These are phyloP conservation scores for Psix sp. DNA, from an alignment of 1,140 invertebrate species.

Conservation along the genomic window DNA sequence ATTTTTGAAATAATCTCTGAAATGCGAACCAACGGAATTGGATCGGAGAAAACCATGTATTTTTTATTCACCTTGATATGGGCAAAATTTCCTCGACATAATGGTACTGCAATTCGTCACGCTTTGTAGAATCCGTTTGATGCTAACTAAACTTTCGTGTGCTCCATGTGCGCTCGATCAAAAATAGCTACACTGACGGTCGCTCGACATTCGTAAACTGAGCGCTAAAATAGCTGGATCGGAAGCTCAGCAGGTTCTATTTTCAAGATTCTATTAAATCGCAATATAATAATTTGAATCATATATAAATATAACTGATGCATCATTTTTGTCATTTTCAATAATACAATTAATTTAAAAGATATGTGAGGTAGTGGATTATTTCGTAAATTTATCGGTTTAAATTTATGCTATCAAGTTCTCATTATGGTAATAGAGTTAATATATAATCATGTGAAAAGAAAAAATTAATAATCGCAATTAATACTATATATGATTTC, in stretches of 20 bases:
- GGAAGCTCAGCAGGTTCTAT: conserved; percentile 5
- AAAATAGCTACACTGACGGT: conserved; percentile 50
- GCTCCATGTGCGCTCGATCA: conserved; percentile 59
- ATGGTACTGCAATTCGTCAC: conserved; percentile 57
- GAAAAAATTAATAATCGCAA: too few relatives aligned
- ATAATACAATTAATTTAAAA: too few relatives aligned
- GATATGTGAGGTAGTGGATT: too few relatives aligned
- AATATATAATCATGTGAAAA: too few relatives aligned
- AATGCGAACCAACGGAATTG: too few relatives aligned
- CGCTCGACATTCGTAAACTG: conserved; percentile 47
- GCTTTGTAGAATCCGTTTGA: conserved; percentile 49
- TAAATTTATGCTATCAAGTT: too few relatives aligned
- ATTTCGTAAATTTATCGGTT: too few relatives aligned
- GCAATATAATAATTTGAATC: conserved; percentile 2
- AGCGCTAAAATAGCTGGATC: conserved; percentile 47
- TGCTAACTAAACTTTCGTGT: conserved; percentile 49
- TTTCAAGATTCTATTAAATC: conserved; percentile 29
- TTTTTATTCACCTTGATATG: conserved; percentile 36
- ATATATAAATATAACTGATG: too few relatives aligned
- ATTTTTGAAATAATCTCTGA: too few relatives aligned
- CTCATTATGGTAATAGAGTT: too few relatives aligned
- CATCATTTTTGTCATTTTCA: too few relatives aligned
- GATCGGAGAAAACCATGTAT: conserved; percentile 23
- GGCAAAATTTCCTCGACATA: conserved; percentile 47
- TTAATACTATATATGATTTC: too few relatives aligned